A percentile compares a stretch with the other conserved stretches of the same genome.
These are phyloP conservation scores for Leptobrachium ailaonicum DNA, from an alignment of 2,113 vertebrate species.

Conservation along the genomic window DNA sequence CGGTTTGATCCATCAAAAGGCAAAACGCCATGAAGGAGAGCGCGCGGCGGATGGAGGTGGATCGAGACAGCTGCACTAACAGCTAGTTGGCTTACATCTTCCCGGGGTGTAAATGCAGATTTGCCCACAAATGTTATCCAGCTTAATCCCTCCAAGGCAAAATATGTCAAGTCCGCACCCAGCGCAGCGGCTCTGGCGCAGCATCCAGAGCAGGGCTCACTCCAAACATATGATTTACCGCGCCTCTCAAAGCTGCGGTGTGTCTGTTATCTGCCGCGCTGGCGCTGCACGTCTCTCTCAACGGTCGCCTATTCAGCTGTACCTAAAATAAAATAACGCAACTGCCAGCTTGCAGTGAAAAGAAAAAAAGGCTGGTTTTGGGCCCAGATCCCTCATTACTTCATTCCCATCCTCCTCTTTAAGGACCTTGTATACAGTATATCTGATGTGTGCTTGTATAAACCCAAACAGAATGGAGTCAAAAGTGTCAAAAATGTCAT, in stretches of 20 bases:
- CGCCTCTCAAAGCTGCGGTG: background rate
- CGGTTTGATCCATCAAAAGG: background rate
- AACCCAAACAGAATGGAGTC: no score
- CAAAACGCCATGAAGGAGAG: background rate
- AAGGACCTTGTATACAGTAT: no score
- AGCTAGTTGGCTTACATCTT: slow-evolving; percentile 11
- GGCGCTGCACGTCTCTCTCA: background rate
- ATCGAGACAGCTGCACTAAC: slow-evolving; percentile 11
- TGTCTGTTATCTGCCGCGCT: background rate
- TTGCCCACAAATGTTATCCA: slow-evolving; percentile 3
- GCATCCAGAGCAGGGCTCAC: background rate
- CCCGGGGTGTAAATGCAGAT: background rate
- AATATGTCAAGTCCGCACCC: slow-evolving; percentile 11
- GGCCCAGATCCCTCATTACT: no score
- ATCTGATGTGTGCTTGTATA: no score
- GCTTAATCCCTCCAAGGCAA: slow-evolving; percentile 11
- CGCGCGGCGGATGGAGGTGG: background rate
- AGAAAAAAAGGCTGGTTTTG: no score
- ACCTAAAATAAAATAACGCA: no score
- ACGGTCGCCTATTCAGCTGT: no score
- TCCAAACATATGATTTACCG: slow-evolving; percentile 9
- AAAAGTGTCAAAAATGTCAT: no score
- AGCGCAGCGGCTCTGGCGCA: background rate
- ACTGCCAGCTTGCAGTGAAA: no score
- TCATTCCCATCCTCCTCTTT: no score